A percentile compares a stretch with the other conserved stretches of the same genome.
Evolutionary conservation across 2,113 vertebrate genomes (phyloP).

Genomic region (Burhinus bistriatus): DNA sequence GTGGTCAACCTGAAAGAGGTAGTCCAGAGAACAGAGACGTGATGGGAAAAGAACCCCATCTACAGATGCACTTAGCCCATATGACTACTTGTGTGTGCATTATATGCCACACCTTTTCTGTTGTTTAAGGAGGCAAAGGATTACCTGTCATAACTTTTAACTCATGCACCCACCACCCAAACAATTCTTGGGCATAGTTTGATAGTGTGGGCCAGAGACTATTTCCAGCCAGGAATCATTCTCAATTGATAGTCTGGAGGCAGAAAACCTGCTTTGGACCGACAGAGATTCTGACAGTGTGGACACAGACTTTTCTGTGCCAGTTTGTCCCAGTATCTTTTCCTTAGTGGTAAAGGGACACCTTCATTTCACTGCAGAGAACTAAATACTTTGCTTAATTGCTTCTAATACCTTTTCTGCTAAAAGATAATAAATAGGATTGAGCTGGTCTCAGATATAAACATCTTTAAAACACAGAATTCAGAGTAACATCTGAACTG

Average conservation of each 20-base stretch:
- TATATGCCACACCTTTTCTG: background rate
- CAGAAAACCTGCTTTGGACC: background rate
- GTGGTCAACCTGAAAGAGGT: background rate
- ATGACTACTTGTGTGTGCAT: background rate
- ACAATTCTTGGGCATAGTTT: background rate
- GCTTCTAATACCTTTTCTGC: background rate
- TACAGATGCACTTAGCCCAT: background rate
- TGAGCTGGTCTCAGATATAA: background rate
- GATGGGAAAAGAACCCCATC: background rate
- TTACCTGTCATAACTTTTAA: background rate
- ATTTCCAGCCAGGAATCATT: background rate
- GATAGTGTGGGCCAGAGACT: background rate
- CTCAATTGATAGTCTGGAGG: background rate
- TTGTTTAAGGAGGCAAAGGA: background rate
- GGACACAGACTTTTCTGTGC: background rate
- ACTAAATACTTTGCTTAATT: background rate
- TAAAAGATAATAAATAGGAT: background rate
- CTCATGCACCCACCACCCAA: background rate
- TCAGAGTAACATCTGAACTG: background rate
- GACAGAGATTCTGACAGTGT: background rate
- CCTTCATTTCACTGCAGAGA: background rate
- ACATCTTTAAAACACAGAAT: background rate
- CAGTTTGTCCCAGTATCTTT: background rate
- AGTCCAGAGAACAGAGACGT: background rate
- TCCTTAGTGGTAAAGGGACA: background rate